A percentile compares a stretch with the other conserved stretches of the same genome.
Evolutionary conservation across 2,113 vertebrate species (phyloP).

Genomic region (Aegypius monachus): DNA sequence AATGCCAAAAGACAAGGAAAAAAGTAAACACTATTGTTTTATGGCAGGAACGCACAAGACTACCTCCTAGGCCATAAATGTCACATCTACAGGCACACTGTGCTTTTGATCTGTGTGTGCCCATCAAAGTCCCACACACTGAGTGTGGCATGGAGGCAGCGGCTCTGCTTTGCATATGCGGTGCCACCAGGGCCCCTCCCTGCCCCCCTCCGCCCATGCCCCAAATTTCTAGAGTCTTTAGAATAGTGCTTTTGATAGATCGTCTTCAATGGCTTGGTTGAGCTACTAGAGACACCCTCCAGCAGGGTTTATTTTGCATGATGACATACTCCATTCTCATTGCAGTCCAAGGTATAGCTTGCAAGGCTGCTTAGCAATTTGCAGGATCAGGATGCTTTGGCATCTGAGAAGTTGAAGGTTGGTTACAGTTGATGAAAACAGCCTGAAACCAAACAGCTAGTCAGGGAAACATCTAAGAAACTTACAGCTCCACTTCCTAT

Average conservation of each 20-base stretch:
- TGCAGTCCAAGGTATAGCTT: background rate
- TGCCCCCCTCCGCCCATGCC: accelerated
- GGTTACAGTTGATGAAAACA: background rate
- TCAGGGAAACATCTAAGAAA: background rate
- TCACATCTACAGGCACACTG: background rate
- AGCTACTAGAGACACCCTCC: background rate
- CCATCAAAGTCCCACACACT: background rate
- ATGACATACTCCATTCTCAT: background rate
- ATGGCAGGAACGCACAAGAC: background rate
- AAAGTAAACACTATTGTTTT: background rate
- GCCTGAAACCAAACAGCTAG: background rate
- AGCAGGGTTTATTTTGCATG: background rate
- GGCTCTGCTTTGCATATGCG: background rate
- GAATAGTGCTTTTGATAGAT: background rate
- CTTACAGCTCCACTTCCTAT: background rate
- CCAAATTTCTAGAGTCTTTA: background rate
- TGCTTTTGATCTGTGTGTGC: background rate
- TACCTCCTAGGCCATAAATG: background rate
- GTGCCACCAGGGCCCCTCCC: background rate
- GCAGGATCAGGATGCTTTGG: background rate
- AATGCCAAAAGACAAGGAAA: background rate
- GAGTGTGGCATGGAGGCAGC: background rate
- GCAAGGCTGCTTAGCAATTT: background rate
- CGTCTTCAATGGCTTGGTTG: background rate
- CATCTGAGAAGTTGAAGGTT: background rate